phyloP scores from a whole-genome alignment of 2,888 invertebrate species.

The Amiota mariae region DNA sequence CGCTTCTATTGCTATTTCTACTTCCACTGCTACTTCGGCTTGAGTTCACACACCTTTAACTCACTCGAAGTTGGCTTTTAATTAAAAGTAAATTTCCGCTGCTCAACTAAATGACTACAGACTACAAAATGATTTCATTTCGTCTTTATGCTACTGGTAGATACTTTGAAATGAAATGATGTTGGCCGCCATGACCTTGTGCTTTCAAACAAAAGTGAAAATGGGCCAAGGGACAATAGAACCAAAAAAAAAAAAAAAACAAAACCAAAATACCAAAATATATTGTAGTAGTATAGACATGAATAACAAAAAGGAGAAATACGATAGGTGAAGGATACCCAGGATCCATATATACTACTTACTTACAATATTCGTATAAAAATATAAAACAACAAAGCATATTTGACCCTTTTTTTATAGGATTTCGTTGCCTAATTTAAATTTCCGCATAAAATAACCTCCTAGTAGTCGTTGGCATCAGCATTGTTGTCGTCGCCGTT shows the following conservation, averaged over 20 bases:
- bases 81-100: constrained; percentile 3
- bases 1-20: too few relatives aligned
- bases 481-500: too few relatives aligned
- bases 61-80: background rate
- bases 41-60: too few relatives aligned
- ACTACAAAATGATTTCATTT: too few relatives aligned
- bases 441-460: constrained; percentile 47
- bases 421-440: constrained; percentile 41
- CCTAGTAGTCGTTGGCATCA: constrained; percentile 34
- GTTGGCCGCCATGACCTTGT: background rate
- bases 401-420: constrained; percentile 57
- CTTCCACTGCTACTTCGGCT: too few relatives aligned
- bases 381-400: constrained; percentile 37
- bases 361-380: background rate
- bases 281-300: background rate
- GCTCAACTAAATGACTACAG: background rate
- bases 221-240: background rate
- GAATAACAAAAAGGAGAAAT: background rate
- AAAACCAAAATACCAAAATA: background rate
- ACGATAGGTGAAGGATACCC: background rate
- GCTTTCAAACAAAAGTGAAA: background rate
- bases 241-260: background rate
- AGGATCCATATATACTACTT: background rate
- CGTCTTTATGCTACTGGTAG: too few relatives aligned
- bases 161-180: too few relatives aligned